Evolutionary conservation across 2,797 vertebrate genomes (phyloP).

Genomic region (Merluccius polli): DNA sequence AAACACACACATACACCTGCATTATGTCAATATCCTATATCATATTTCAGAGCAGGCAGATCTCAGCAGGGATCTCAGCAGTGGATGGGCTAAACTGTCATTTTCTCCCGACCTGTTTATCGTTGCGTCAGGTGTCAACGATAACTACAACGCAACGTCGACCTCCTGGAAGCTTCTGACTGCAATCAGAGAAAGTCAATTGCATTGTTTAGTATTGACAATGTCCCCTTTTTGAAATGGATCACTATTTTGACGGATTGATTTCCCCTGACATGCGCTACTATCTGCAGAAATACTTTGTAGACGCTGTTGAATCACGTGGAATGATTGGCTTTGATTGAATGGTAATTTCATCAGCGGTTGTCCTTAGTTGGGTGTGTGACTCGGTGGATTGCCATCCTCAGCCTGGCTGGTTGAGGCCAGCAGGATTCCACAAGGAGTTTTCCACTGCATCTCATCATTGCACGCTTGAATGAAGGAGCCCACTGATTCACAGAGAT

Average conservation of each 20-base stretch:
- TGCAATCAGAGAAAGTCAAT: background rate
- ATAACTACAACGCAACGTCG: background rate
- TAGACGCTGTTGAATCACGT: background rate
- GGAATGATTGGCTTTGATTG: background rate
- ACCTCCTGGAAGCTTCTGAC: background rate
- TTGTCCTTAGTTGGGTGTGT: background rate
- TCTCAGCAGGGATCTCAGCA: background rate
- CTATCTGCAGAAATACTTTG: background rate
- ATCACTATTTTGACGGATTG: too few relatives aligned
- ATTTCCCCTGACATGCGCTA: background rate
- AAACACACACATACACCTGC: too few relatives aligned
- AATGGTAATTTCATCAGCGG: background rate
- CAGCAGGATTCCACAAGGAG: too few relatives aligned
- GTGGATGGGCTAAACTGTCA: background rate
- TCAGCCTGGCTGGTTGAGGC: too few relatives aligned
- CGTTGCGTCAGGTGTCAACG: background rate
- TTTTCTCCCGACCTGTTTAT: background rate
- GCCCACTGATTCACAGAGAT: background rate
- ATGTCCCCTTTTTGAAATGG: background rate
- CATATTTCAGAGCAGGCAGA: background rate
- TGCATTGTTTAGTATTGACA: background rate
- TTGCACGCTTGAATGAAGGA: background rate
- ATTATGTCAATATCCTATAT: background rate
- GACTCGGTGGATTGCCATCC: background rate
- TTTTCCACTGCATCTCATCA: background rate